Conservation (phyloP, 2,797 vertebrate genomes). For the Coilia nasus region DNA sequence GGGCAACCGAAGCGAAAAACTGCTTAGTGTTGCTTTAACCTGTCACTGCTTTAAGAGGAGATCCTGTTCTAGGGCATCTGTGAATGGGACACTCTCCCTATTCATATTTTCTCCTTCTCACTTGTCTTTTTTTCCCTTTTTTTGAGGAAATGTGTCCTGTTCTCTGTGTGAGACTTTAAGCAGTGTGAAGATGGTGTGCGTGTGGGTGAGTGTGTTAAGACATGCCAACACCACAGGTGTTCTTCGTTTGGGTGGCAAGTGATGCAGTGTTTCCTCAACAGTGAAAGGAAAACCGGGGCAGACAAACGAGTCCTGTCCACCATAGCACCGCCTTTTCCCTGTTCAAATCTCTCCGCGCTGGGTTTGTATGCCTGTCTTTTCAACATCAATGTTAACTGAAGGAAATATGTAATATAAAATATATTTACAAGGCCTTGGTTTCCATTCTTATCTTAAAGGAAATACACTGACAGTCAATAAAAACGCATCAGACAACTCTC, state of each 20-base stretch:
- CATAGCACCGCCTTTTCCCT: neutral
- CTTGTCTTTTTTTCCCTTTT: neutral
- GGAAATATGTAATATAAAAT: no score
- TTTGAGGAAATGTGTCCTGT: neutral
- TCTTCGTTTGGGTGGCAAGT: neutral
- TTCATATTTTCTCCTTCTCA: no score
- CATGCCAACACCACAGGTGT: conserved; percentile 14
- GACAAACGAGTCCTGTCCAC: neutral
- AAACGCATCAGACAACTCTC: no score
- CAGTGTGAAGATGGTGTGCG: neutral
- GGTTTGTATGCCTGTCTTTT: neutral
- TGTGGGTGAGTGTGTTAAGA: neutral
- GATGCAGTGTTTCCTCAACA: neutral
- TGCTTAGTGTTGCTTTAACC: no score
- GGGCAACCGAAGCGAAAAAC: no score
- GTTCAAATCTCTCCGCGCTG: neutral
- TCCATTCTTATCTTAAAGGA: no score
- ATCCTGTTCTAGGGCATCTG: neutral
- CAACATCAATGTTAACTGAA: no score
- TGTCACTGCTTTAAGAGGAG: neutral
- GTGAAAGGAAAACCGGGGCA: neutral
- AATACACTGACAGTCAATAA: no score
- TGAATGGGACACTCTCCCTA: neutral
- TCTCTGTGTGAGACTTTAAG: neutral
- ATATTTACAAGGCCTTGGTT: no score